These are phyloP conservation scores for Theropithecus gelada DNA, from an alignment of 2,113 vertebrate genomes.

Conservation along the genomic window DNA sequence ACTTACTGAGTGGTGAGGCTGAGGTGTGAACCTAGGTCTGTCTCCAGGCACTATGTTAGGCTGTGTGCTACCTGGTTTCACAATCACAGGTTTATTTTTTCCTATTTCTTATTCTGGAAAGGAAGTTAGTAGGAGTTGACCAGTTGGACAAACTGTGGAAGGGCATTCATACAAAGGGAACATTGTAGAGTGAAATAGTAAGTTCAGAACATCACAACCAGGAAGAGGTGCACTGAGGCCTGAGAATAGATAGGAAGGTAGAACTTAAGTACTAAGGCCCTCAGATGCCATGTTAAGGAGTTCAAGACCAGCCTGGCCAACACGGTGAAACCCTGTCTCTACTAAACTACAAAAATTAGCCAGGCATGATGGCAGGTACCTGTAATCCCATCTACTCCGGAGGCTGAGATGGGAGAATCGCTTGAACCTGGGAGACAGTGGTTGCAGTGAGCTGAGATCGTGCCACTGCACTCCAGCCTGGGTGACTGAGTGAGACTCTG, in stretches of 20 bases:
- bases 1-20: neutral
- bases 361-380: too few relatives aligned
- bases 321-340: too few relatives aligned
- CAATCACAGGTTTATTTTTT: neutral
- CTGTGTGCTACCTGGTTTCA: rapidly evolving
- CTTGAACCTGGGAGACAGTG: too few relatives aligned
- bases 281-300: rapidly evolving
- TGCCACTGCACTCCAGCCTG: too few relatives aligned
- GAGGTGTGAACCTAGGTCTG: neutral
- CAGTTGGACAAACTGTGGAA: neutral
- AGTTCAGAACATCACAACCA: rapidly evolving
- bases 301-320: too few relatives aligned
- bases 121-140: neutral
- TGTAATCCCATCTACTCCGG: too few relatives aligned
- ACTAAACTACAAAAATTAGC: too few relatives aligned
- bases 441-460: too few relatives aligned
- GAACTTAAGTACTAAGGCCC: neutral
- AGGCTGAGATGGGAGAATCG: too few relatives aligned
- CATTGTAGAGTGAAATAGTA: rapidly evolving
- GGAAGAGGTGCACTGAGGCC: neutral
- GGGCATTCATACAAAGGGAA: neutral
- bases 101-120: neutral
- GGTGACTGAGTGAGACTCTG: too few relatives aligned
- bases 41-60: neutral
- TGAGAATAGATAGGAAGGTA: neutral